phyloP scores from a whole-genome alignment of 2,888 invertebrate genomes.

The Drosophila buzzatii region DNA sequence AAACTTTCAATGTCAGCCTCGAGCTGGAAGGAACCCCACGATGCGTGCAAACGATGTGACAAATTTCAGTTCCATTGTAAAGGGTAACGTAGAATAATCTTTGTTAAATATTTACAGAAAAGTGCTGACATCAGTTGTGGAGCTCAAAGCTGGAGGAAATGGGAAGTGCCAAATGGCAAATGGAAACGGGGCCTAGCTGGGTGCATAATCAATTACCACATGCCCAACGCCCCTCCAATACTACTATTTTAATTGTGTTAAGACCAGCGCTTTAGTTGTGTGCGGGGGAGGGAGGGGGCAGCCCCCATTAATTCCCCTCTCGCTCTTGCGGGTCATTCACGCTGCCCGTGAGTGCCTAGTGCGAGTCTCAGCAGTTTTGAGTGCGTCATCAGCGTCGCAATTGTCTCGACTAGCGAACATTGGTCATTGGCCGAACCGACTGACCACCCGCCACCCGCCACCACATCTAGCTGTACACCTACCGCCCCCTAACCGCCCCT shows the following conservation, averaged over 20 bases:
- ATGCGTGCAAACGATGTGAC: conserved; percentile 10
- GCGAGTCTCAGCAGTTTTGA: conserved; percentile 52
- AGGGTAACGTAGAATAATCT: conserved; percentile 18
- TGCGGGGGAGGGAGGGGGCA: neutral
- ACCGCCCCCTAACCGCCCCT: neutral
- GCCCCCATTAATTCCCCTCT: neutral
- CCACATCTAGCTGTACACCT: neutral
- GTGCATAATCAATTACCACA: conserved; percentile 47
- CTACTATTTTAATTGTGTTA: conserved; percentile 50
- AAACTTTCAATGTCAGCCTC: conserved; percentile 41
- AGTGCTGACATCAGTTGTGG: conserved; percentile 32
- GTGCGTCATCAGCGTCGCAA: conserved; percentile 67
- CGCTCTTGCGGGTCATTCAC: conserved; percentile 40
- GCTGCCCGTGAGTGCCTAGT: conserved; percentile 32
- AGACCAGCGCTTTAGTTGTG: conserved; percentile 9
- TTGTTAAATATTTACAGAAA: conserved; percentile 34
- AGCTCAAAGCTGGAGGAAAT: neutral
- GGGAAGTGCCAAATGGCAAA: neutral
- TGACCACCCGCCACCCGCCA: neutral
- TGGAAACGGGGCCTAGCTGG: conserved; percentile 2
- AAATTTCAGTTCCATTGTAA: conserved; percentile 40
- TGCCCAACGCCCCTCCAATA: neutral
- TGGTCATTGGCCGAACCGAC: conserved; percentile 61
- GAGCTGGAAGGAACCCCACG: conserved; percentile 3
- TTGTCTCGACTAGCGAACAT: conserved; percentile 62